phyloP scores from a whole-genome alignment of 2,888 invertebrate species.

The Melipona beecheii region DNA sequence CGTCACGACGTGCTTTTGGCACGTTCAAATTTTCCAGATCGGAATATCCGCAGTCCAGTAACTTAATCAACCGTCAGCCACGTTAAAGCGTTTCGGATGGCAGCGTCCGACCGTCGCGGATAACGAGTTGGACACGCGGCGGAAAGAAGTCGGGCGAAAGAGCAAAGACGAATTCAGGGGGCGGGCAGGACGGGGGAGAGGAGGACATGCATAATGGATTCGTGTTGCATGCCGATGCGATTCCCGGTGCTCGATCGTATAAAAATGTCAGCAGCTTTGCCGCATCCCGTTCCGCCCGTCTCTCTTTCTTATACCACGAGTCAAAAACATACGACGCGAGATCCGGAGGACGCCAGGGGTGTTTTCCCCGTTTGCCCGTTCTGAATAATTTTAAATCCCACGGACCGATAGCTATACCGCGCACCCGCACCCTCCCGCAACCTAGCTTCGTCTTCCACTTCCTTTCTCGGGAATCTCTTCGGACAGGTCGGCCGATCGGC shows the following conservation, averaged over 20 bases:
- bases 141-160: constrained; percentile 47
- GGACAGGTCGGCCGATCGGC: neutral
- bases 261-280: constrained; percentile 68
- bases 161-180: constrained; percentile 63
- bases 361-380: constrained; percentile 55
- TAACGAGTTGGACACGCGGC: constrained; percentile 8
- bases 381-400: constrained; percentile 64
- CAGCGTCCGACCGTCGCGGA: constrained; percentile 2
- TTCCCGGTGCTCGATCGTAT: constrained; percentile 61
- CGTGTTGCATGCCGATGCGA: constrained; percentile 67
- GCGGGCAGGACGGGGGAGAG: neutral
- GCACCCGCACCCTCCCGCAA: neutral
- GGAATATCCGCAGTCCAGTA: too few species aligned
- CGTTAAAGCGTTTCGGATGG: constrained; percentile 1
- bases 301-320: constrained; percentile 40
- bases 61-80: neutral
- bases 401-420: constrained; percentile 29
- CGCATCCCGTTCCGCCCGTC: constrained; percentile 31
- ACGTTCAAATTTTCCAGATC: too few species aligned
- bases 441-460: neutral
- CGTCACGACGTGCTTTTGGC: too few species aligned
- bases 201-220: constrained; percentile 70
- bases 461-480: neutral
- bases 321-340: constrained; percentile 55
- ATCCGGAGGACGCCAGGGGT: constrained; percentile 41